Percentiles rank a stretch among this genome's conserved stretches.
phyloP scores from a whole-genome alignment of 1,140 invertebrate species.

The Diorhabda sublineata region DNA sequence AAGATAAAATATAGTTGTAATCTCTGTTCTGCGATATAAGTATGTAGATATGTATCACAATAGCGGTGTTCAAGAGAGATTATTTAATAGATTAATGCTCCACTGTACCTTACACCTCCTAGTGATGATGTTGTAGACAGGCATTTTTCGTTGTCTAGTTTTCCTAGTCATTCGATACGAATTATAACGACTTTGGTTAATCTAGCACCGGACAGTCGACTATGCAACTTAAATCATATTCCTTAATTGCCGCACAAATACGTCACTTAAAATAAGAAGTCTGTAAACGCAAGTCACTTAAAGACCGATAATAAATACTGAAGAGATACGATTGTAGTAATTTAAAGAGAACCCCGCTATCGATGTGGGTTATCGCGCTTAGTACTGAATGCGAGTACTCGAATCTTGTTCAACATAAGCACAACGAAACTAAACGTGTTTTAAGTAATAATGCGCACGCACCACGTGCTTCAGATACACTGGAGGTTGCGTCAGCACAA shows the following conservation, averaged over 20 bases:
- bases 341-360: neutral
- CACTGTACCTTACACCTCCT: conserved; percentile 21
- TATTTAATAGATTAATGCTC: too few relatives aligned
- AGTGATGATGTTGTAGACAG: conserved; percentile 21
- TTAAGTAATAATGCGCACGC: conserved; percentile 15
- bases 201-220: conserved; percentile 8
- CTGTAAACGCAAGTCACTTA: neutral
- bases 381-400: neutral
- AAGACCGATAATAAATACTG: conserved; percentile 7
- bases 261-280: conserved; percentile 3
- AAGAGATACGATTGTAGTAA: neutral
- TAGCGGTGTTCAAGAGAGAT: too few relatives aligned
- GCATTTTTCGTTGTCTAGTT: conserved; percentile 21
- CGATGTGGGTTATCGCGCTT: conserved; percentile 2
- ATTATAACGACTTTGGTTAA: conserved; percentile 11
- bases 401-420: neutral
- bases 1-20: too few relatives aligned
- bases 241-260: conserved; percentile 6
- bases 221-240: conserved; percentile 6
- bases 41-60: too few relatives aligned
- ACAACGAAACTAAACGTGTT: neutral
- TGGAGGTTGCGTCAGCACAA: too few relatives aligned
- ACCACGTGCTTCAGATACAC: conserved; percentile 13
- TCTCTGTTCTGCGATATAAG: too few relatives aligned
- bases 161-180: conserved; percentile 16